These are phyloP conservation scores for Petrolisthes cinctipes DNA, from an alignment of 2,888 invertebrate genomes.

Conservation along the genomic window DNA sequence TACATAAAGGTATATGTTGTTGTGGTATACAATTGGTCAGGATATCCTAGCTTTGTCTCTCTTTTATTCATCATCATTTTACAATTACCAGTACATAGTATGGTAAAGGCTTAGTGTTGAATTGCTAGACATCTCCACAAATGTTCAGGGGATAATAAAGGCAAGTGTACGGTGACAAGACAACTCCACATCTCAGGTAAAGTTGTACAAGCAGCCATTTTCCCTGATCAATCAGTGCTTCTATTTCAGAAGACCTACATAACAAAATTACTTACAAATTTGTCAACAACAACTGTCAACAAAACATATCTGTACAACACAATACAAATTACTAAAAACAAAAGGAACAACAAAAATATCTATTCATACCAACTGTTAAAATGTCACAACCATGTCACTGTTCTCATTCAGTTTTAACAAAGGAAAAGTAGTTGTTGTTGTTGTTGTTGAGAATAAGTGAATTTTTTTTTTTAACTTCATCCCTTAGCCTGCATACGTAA, in stretches of 20 bases:
- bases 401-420: conserved; percentile 3
- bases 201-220: too few species aligned
- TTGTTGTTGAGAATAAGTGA: background rate
- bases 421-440: background rate
- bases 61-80: too few species aligned
- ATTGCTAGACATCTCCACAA: too few species aligned
- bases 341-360: conserved; percentile 27
- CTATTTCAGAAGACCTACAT: conserved; percentile 2
- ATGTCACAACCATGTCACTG: conserved; percentile 55
- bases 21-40: too few species aligned
- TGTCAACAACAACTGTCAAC: conserved; percentile 27
- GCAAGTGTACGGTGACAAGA: too few species aligned
- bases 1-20: too few species aligned
- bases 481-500: background rate
- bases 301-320: conserved; percentile 39
- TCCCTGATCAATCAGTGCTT: too few species aligned
- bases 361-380: conserved; percentile 38
- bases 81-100: too few species aligned
- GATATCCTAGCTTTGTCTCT: too few species aligned
- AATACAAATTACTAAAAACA: conserved; percentile 17
- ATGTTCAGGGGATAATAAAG: too few species aligned
- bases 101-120: too few species aligned
- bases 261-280: conserved; percentile 26
- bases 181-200: too few species aligned
- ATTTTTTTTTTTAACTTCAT: background rate